phyloP scores from a whole-genome alignment of 2,888 invertebrate genomes.

The Melinaea marsaeus region DNA sequence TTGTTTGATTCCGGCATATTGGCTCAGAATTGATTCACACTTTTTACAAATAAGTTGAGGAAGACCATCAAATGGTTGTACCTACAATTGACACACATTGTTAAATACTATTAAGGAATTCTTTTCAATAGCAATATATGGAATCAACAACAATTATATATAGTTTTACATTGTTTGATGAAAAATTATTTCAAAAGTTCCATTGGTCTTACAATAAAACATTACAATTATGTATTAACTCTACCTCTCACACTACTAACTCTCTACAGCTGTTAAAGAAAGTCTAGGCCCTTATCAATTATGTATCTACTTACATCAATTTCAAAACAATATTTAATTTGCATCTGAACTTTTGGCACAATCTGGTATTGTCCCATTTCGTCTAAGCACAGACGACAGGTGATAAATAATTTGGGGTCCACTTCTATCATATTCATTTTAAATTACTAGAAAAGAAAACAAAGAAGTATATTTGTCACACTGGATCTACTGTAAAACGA shows the following conservation, averaged over 20 bases:
- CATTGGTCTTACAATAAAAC: too few species aligned
- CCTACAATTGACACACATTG: slow-evolving; percentile 40
- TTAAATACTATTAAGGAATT: slow-evolving; percentile 1
- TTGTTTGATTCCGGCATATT: slow-evolving; percentile 47
- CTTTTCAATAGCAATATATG: slow-evolving; percentile 2
- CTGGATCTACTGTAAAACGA: background rate
- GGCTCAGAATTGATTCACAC: slow-evolving; percentile 53
- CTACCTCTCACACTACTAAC: too few species aligned
- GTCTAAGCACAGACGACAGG: slow-evolving; percentile 64
- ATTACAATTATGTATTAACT: too few species aligned
- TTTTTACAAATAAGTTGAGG: slow-evolving; percentile 64
- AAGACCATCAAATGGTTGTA: slow-evolving; percentile 63
- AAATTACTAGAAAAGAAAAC: slow-evolving; percentile 20
- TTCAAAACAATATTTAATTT: slow-evolving; percentile 65
- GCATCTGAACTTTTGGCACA: slow-evolving; percentile 53
- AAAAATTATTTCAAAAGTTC: background rate
- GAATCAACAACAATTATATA: background rate
- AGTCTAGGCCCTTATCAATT: too few species aligned
- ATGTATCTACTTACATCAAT: slow-evolving; percentile 54
- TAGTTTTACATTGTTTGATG: background rate
- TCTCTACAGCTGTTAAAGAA: background rate
- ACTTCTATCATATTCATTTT: slow-evolving; percentile 53
- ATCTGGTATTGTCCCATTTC: slow-evolving; percentile 64
- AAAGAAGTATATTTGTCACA: background rate
- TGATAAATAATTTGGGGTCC: slow-evolving; percentile 59